phyloP scores from a whole-genome alignment of 2,888 invertebrate genomes.

The Xanthia togata region DNA sequence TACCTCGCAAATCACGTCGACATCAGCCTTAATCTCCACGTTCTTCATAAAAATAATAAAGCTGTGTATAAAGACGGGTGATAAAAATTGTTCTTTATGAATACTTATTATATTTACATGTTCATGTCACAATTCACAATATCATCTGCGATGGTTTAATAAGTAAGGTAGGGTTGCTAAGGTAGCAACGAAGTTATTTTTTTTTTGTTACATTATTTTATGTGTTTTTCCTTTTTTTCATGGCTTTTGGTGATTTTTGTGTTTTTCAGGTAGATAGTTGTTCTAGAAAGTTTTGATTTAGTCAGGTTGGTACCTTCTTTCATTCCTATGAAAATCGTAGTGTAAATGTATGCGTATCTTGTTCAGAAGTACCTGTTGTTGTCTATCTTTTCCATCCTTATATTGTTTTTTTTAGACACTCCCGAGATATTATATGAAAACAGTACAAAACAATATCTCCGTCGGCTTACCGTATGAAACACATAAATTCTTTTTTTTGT shows the following conservation, averaged over 20 bases:
- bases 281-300: neutral
- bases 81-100: slow-evolving; percentile 63
- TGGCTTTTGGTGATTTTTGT: neutral
- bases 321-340: neutral
- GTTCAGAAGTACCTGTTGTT: neutral
- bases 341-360: neutral
- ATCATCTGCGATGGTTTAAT: slow-evolving; percentile 51
- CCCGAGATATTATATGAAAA: neutral
- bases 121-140: slow-evolving; percentile 57
- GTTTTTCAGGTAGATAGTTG: neutral
- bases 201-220: neutral
- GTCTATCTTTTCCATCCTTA: neutral
- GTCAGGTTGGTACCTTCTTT: neutral
- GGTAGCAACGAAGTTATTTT: neutral
- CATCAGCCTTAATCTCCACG: slow-evolving; percentile 53
- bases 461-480: neutral
- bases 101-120: slow-evolving; percentile 63
- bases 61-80: slow-evolving; percentile 51
- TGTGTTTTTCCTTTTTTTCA: neutral
- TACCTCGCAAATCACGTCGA: slow-evolving; percentile 52
- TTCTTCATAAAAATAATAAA: slow-evolving; percentile 68
- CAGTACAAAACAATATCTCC: neutral
- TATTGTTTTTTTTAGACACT: neutral
- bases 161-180: neutral
- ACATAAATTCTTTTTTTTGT: slow-evolving; percentile 18